Conservation (phyloP, 2,888 invertebrate species). For the Amphipoea lucens region DNA sequence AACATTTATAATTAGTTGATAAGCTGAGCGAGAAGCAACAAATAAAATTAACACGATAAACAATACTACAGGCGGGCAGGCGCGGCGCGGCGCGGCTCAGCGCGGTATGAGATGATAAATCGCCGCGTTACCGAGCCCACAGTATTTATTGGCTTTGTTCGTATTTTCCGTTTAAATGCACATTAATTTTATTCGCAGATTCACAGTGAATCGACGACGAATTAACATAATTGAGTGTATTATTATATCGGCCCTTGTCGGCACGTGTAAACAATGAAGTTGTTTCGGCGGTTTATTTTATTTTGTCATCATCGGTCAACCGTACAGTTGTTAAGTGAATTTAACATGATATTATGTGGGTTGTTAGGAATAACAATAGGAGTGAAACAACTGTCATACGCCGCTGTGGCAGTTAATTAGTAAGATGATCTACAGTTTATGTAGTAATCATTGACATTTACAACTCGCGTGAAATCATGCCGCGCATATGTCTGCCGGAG, state of each 20-base stretch:
- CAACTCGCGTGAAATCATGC: conserved; percentile 41
- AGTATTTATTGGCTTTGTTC: conserved; percentile 86
- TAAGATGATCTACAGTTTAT: conserved; percentile 28
- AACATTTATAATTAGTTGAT: conserved; percentile 85
- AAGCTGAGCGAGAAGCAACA: conserved; percentile 83
- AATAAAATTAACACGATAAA: conserved; percentile 89
- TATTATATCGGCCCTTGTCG: conserved; percentile 80
- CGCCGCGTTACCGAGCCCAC: conserved; percentile 79
- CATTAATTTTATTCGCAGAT: conserved; percentile 89
- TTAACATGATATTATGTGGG: conserved; percentile 32
- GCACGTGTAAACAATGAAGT: conserved; percentile 71
- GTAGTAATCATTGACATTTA: conserved; percentile 50
- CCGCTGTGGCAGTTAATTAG: conserved; percentile 38
- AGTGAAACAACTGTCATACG: conserved; percentile 9
- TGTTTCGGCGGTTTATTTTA: conserved; percentile 71
- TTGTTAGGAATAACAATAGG: conserved; percentile 33
- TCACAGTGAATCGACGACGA: conserved; percentile 85
- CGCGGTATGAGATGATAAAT: conserved; percentile 86
- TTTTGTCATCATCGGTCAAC: conserved; percentile 58
- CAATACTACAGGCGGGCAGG: conserved; percentile 79
- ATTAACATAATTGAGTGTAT: conserved; percentile 88
- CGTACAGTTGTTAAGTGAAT: conserved; percentile 50
- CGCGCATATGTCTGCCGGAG: conserved; percentile 36
- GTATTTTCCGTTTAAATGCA: conserved; percentile 88
- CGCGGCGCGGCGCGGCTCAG: conserved; percentile 41